Base-by-base conservation (phyloP, 1,140 invertebrate species). In the Eriosoma lanigerum region DNA sequence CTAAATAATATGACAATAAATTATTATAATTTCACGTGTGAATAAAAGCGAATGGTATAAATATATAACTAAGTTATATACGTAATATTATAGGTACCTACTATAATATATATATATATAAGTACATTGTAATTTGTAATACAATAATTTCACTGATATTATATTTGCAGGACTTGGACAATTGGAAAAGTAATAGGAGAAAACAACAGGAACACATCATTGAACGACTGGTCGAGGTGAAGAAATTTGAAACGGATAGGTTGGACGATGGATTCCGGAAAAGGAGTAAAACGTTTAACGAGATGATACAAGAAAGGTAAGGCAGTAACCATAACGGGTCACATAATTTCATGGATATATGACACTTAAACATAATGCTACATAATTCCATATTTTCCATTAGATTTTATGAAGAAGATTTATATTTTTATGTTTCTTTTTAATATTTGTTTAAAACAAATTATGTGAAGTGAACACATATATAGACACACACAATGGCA, bases 281-380 rank as follows among this genome's bases (percentile, higher is more conserved):
- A 85, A 91, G 93, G 86, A 92, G 91, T 84, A 97, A 96, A 88
- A 97, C 95, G 56, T 98, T 96, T 88, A 94, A 90, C 84, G 94
- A 97, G 87, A 97, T 97, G 90, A 90, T 96, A 88, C 93, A 95
- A 86, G 94, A 96, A 86, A 92, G 94, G 91, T 93, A 72, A 86
- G 88, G 87, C 3, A 4, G 24, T 72, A 50, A 6, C n/a, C 44
- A 72, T 29, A 72, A 73, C 68, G 52, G 68, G 68, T 72, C 68
- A n/a, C 48, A 29, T 52, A 29, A 50, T 72, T 52, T 29, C 26
- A 48, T 5, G 17, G 24, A 10, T 5, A 10, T 13, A 70, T 24
- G 48, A 52, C 66, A 9, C 46, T 50, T 72, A 12, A 50, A 12
- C 4, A 3, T n/a, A 52, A 24, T n/a, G n/a, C n/a, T n/a, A n/a